Evolutionary conservation across 2,888 invertebrate species (phyloP).

Genomic region (Gandaritis pyraliata): DNA sequence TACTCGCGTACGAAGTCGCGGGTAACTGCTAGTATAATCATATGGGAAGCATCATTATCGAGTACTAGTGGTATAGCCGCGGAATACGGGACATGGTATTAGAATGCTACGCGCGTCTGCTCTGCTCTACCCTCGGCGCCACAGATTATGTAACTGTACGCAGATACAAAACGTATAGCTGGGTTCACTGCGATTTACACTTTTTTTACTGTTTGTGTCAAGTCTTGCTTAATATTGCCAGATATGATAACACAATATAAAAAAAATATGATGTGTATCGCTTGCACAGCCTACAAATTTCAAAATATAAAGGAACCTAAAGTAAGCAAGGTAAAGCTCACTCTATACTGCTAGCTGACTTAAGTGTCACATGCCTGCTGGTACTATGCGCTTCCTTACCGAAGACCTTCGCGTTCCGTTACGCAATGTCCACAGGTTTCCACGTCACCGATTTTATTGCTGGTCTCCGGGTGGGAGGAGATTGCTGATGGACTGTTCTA

Average conservation of each 20-base stretch:
- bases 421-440: slow-evolving; percentile 53
- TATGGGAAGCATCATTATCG: slow-evolving; percentile 18
- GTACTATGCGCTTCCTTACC: slow-evolving; percentile 31
- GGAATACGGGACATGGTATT: slow-evolving; percentile 57
- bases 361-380: slow-evolving; percentile 5
- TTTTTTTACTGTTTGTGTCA: too few species aligned
- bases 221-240: not conserved
- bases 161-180: slow-evolving; percentile 4
- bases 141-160: slow-evolving; percentile 2
- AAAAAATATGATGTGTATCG: too few species aligned
- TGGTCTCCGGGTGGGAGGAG: slow-evolving; percentile 38
- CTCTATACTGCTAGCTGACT: not conserved
- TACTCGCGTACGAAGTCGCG: too few species aligned
- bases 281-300: too few species aligned
- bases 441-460: slow-evolving; percentile 40
- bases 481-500: slow-evolving; percentile 29
- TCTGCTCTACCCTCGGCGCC: slow-evolving; percentile 48
- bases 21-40: too few species aligned
- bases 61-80: slow-evolving; percentile 35
- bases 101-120: slow-evolving; percentile 64
- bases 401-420: slow-evolving; percentile 47
- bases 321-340: not conserved
- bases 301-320: not conserved
- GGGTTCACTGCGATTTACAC: slow-evolving; percentile 4
- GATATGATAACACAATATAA: too few species aligned